These are phyloP conservation scores for Agriopis marginaria DNA, from an alignment of 2,888 invertebrate species.

Conservation along the genomic window DNA sequence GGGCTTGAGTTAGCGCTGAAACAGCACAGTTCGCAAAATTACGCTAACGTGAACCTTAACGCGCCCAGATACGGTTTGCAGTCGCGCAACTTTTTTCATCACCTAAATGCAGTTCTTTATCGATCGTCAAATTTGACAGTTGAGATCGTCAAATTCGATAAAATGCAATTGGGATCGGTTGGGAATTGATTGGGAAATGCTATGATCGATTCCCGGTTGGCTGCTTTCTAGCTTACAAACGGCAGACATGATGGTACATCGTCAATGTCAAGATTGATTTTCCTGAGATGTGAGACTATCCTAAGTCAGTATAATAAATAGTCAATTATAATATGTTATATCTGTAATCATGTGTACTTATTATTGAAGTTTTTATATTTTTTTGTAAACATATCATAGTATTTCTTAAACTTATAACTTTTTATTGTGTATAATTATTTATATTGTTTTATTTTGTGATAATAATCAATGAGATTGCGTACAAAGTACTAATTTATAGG, in stretches of 20 bases:
- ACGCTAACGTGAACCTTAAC: too few species aligned
- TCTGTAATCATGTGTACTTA: background rate
- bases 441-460: conserved; percentile 53
- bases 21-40: too few species aligned
- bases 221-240: background rate
- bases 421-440: conserved; percentile 39
- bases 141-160: too few species aligned
- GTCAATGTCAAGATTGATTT: too few species aligned
- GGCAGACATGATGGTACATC: background rate
- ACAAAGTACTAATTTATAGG: conserved; percentile 69
- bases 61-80: too few species aligned
- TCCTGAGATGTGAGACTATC: background rate
- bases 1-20: too few species aligned
- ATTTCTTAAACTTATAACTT: background rate
- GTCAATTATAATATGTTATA: background rate
- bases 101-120: too few species aligned
- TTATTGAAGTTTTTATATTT: conserved; percentile 27
- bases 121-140: too few species aligned
- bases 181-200: too few species aligned
- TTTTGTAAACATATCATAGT: conserved; percentile 23
- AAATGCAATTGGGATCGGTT: too few species aligned
- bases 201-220: background rate
- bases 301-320: background rate
- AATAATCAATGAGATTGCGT: conserved; percentile 61
- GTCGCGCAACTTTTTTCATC: too few species aligned